Base-by-base conservation (phyloP, 2,888 invertebrate species). In the Syrphus vitripennis region DNA sequence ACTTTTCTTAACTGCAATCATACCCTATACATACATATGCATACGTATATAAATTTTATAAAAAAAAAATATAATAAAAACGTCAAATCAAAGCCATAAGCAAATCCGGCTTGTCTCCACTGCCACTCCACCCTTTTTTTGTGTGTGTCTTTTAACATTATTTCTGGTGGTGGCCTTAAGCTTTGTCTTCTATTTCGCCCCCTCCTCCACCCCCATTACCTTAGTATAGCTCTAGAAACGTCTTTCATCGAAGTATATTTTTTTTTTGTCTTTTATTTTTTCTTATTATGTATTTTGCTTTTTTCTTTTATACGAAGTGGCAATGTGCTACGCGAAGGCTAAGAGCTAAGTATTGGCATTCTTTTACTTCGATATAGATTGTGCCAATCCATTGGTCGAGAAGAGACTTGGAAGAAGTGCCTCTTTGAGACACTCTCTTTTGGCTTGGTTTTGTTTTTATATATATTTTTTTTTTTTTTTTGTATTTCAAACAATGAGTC, bases 261-360 rank as follows among this genome's bases (percentile, higher is more conserved):
- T 19, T 61, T 0, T 7, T 48, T 48, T n/a, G n/a, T n/a, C n/a
- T n/a, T n/a, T n/a, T n/a, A n/a, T 10, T 48, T 48, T 50, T 24
- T 24, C 14, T 14, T 24, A 6, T 21, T 48, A n/a, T 26, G 9
- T 59, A 55, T 16, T 42, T 67, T 50, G 7, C 21, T 59, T 42
- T n/a, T 31, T 48, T 55, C 19, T 59, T 65, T 14, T 57, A 67
- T 24, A 37, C 57, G 40, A 34, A 75, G 74, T 78, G 78, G 67
- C 21, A 29, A 63, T 78, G 69, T 71, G 16, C 69, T 75, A 14
- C 26, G 57, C 74, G 83, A 83, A 83, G 83, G 63, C 63, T 65
- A 65, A 29, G 12, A 61, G 72, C 83, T 74, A 57, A 74, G 55
- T 74, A 61, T 72, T 48, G 45, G 78, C 57, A 79, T 75, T 79